Base-by-base conservation (phyloP, 2,797 vertebrate species). In the Molossus molossus region DNA sequence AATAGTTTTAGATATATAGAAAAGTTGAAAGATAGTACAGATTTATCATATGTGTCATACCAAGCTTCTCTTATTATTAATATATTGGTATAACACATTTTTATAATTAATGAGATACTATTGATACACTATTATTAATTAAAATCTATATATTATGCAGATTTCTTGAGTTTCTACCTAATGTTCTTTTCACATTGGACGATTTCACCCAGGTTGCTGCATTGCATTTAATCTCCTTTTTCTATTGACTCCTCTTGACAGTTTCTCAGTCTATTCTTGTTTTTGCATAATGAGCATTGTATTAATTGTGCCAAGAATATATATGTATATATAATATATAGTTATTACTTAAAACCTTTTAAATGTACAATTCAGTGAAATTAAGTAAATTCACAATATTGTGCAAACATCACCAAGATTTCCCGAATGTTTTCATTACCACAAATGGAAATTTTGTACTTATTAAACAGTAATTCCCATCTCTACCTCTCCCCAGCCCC, bases 261-360 rank as follows among this genome's bases (percentile, higher is more conserved):
- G 45, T 55, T 91, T 91, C 84, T 67, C n/a, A 73, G 45, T 50
- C n/a, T 75, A 64, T 57, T 45, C 53, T 86, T 86, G 11, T 70
- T 70, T 85, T 72, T 69, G 40, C 7, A 21, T 53, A 79, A 62
- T 70, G 27, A 25, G 0, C 45, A 87, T 72, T 82, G 62, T 72
- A 60, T 77, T 81, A 82, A 70, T 70, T 82, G 27, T 87, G 12
- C 25, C 72, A 79, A 33, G 50, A 40, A 86, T 82, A 65, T 6
- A 45, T 17, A 27, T 33, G 82, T 82, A 65, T 6, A 45, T 17
- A 27, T 33, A 50, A 50, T 5, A 21, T 76, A 67, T 18, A 40
- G 18, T 62, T 33, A 62, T 1, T 18, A 50, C 20, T 83, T 69
- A 72, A 73, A 73, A 15, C 18, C 9, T 27, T 45, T 77, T 62